A percentile compares a stretch with the other conserved stretches of the same genome.
Conservation (phyloP, 2,888 invertebrate species). For the Nineta flava region DNA sequence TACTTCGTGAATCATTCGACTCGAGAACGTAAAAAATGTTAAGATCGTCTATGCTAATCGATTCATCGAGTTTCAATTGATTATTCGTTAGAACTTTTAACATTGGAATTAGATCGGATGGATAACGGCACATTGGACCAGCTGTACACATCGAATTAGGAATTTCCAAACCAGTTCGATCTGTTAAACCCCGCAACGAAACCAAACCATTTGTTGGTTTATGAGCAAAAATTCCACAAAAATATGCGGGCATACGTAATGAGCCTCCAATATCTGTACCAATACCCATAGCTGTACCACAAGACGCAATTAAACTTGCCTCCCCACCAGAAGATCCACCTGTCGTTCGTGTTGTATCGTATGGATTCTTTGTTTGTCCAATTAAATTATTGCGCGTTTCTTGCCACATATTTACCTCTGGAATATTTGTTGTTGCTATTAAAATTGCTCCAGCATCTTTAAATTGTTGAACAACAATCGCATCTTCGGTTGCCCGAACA, state of each 20-base stretch:
- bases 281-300: conserved; percentile 69
- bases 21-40: conserved; percentile 62
- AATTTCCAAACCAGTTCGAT: conserved; percentile 44
- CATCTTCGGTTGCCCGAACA: conserved; percentile 51
- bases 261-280: conserved; percentile 97
- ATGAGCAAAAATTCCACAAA: conserved; percentile 77
- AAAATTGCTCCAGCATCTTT: conserved; percentile 73
- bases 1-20: conserved; percentile 55
- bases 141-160: conserved; percentile 63
- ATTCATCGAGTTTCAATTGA: conserved; percentile 40
- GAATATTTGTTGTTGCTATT: conserved; percentile 80
- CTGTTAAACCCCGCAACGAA: conserved; percentile 43
- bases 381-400: conserved; percentile 79
- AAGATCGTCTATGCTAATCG: conserved; percentile 47
- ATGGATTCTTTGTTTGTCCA: conserved; percentile 84
- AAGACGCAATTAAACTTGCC: conserved; percentile 55
- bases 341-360: conserved; percentile 65
- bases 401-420: conserved; percentile 85
- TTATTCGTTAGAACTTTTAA: conserved; percentile 46
- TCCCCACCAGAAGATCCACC: conserved; percentile 93
- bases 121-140: conserved; percentile 68
- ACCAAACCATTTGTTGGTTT: conserved; percentile 45
- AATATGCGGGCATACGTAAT: conserved; percentile 80
- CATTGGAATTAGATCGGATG: conserved; percentile 64
- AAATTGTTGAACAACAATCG: conserved; percentile 56